These are phyloP conservation scores for Alitta virens DNA, from an alignment of 2,888 invertebrate species.

Conservation along the genomic window DNA sequence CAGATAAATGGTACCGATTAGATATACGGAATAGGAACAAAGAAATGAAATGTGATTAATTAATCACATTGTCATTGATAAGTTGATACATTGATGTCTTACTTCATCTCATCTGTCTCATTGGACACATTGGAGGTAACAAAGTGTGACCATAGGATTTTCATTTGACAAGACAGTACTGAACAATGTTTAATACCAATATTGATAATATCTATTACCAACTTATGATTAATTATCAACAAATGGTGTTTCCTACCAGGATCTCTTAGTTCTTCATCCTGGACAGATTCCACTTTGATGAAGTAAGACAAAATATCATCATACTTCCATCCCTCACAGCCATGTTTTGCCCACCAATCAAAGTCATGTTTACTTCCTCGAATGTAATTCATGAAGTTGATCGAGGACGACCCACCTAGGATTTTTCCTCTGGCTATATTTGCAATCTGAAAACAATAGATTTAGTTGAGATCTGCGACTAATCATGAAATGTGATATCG, in stretches of 20 bases:
- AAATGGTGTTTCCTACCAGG: constrained; percentile 29
- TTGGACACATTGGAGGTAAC: no score
- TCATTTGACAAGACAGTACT: no score
- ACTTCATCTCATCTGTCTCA: no score
- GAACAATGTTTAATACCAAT: no score
- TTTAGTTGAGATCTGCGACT: no score
- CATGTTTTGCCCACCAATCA: constrained; percentile 81
- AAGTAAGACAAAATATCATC: constrained; percentile 68
- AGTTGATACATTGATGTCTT: no score
- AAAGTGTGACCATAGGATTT: no score
- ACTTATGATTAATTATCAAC: background rate
- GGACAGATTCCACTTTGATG: constrained; percentile 58
- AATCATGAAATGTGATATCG: no score
- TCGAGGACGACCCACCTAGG: constrained; percentile 81
- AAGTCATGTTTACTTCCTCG: constrained; percentile 77
- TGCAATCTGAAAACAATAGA: background rate
- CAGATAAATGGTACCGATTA: no score
- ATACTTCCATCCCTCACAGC: constrained; percentile 87
- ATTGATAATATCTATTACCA: background rate
- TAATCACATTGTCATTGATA: no score
- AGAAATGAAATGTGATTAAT: no score
- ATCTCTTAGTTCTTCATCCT: background rate
- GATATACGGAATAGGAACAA: no score
- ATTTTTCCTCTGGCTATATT: constrained; percentile 84
- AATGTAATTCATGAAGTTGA: constrained; percentile 89